Conservation (phyloP, 2,888 invertebrate genomes). For the Druceiella hillmani region DNA sequence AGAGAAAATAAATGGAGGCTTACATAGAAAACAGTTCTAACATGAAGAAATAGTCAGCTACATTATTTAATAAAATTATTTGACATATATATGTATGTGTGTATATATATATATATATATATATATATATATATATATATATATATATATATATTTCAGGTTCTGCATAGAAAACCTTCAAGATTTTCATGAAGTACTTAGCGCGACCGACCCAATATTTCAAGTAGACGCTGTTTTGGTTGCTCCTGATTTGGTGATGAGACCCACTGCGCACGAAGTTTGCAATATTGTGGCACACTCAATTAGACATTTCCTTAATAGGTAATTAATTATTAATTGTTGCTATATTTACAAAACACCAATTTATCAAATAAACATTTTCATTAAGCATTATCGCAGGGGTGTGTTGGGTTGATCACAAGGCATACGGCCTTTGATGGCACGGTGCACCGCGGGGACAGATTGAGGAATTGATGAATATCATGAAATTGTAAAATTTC, state of each 20-base stretch:
- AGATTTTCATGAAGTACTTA: slow-evolving; percentile 56
- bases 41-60: slow-evolving; percentile 25
- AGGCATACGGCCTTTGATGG: too few species aligned
- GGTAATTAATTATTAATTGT: slow-evolving; percentile 45
- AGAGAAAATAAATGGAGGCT: slow-evolving; percentile 28
- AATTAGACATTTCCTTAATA: slow-evolving; percentile 70
- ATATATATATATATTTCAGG: slow-evolving; percentile 29
- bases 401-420: too few species aligned
- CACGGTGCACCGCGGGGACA: too few species aligned
- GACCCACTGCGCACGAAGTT: slow-evolving; percentile 71
- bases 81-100: background rate
- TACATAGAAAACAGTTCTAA: background rate
- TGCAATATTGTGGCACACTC: slow-evolving; percentile 71
- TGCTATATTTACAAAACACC: too few species aligned
- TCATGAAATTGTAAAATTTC: too few species aligned
- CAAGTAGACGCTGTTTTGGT: slow-evolving; percentile 73
- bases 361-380: too few species aligned
- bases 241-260: slow-evolving; percentile 68
- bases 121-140: background rate
- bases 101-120: background rate
- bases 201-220: slow-evolving; percentile 58
- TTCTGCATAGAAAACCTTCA: slow-evolving; percentile 67
- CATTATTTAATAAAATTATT: background rate
- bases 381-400: too few species aligned
- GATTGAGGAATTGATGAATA: too few species aligned